Conservation (phyloP, 2,888 invertebrate genomes). For the Nebria brevicollis region DNA sequence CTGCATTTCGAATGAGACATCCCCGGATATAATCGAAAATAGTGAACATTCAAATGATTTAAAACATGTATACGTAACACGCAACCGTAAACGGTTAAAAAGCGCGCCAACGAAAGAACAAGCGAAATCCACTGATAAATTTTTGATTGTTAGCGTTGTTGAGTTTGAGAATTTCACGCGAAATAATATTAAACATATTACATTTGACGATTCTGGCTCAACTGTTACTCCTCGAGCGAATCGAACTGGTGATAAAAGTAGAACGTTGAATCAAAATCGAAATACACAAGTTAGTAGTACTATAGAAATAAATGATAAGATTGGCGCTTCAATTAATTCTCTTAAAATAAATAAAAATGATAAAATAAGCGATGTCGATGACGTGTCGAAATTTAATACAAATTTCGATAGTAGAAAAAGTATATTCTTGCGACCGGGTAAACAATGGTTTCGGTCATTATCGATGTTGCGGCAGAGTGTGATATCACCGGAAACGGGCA, state of each 20-base stretch:
- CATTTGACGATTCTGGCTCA: not conserved
- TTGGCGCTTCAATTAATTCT: slow-evolving; percentile 10
- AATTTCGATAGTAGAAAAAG: slow-evolving; percentile 38
- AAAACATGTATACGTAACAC: not conserved
- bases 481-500: slow-evolving; percentile 62
- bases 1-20: not conserved
- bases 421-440: slow-evolving; percentile 72
- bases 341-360: not conserved
- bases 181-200: slow-evolving; percentile 14
- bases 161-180: not conserved
- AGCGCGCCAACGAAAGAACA: not conserved
- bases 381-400: no score
- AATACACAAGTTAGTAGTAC: not conserved
- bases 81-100: not conserved
- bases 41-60: not conserved
- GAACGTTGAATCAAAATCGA: not conserved
- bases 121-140: not conserved
- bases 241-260: not conserved
- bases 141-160: not conserved
- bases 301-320: slow-evolving; percentile 10
- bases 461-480: slow-evolving; percentile 64
- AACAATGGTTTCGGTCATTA: slow-evolving; percentile 75
- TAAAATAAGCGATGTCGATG: not conserved
- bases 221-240: not conserved
- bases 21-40: slow-evolving; percentile 17